A percentile compares a stretch with the other conserved stretches of the same genome.
Conservation (phyloP, 2,888 invertebrate genomes). For the Odontothrips loti region DNA sequence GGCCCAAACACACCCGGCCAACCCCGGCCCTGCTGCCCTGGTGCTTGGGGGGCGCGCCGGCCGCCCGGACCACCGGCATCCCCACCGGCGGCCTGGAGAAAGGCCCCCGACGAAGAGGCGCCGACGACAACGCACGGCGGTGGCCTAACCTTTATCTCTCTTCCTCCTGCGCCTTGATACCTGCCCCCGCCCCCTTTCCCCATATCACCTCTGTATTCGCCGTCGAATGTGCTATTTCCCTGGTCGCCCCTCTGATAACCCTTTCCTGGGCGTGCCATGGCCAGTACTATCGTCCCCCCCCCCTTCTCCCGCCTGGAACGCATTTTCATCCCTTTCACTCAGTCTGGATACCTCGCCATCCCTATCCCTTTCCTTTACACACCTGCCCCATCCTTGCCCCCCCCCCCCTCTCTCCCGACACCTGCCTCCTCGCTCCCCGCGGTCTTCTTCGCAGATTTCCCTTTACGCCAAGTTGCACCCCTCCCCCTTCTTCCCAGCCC, state of each 20-base stretch:
- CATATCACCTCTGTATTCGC: background rate
- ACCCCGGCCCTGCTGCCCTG: too few species aligned
- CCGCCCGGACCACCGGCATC: too few species aligned
- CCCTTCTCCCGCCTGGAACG: background rate
- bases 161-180: slow-evolving; percentile 18
- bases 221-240: slow-evolving; percentile 11
- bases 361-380: background rate
- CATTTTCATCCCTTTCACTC: background rate
- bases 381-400: background rate
- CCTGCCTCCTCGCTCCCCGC: background rate
- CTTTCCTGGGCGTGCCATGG: background rate
- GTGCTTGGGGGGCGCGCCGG: too few species aligned
- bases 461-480: background rate
- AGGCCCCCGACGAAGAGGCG: too few species aligned
- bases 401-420: too few species aligned
- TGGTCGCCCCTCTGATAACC: background rate
- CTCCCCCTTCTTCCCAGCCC: background rate
- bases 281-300: background rate
- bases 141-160: slow-evolving; percentile 7
- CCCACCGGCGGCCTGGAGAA: too few species aligned
- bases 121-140: background rate
- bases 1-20: too few species aligned
- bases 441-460: background rate
- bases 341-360: background rate
- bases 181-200: background rate